Evolutionary conservation across 2,888 invertebrate species (phyloP), one percentile per base, ranked within the genome.

Genomic region (Lasius fuliginosus): DNA sequence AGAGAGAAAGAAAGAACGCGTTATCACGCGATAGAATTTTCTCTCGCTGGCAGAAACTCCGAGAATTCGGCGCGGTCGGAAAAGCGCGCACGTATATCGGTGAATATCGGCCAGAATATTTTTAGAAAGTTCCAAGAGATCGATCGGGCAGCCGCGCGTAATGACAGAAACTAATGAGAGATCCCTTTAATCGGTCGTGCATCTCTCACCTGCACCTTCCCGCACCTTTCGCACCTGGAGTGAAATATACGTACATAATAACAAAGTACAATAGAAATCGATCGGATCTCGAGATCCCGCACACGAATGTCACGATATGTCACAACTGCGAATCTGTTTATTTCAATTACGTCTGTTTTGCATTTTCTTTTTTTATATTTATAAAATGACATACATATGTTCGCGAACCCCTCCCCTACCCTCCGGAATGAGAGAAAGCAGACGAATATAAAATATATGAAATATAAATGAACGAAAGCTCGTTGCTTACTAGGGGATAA

Each of bases 101-200:
- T 18, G 77, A 60, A 46, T 69, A 81, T 79, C 49, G 81, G 33
- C 36, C 36, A 18, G n/a, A 62, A 74, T 81, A 81, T 81, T 81
- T 73, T 75, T 81, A 69, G 81, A 64, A 75, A 62, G 27, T 62
- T 60, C 42, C 49, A 18, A 27, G 67, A 40, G 36, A 76, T 76
- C 76, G 77, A 77, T 77, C 77, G 56, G 40, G 15, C 68, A 15
- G 42, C n/a, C 68, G 56, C 53, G 53, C 30, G 56, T 77, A 77
- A 67, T 68, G 77, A 77, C 77, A 77, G 68, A 68, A 77, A 77
- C 56, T 56, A 68, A 27, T 56, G 68, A 56, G 40, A 77, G 56
- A 68, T 77, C 77, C 56, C 40, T 77, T 68, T 27, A 65, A 56
- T 68, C 40, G 36, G 49, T n/a, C 30, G 11, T n/a, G 49, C 6